Evolutionary conservation across 1,140 invertebrate species (phyloP).

Genomic region (Trachelipus rathkii): DNA sequence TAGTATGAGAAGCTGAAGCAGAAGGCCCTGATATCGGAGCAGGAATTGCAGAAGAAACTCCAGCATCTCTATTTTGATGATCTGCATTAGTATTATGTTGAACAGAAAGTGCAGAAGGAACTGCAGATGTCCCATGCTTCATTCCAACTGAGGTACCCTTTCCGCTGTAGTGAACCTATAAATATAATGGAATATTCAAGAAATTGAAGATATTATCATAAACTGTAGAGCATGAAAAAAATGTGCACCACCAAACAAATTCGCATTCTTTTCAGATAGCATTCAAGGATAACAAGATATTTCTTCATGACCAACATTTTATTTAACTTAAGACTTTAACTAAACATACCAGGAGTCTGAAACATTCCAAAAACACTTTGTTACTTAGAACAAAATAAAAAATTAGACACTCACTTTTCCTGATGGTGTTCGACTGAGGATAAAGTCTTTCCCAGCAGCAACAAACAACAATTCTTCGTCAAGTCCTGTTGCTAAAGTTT

Average conservation of each 20-base stretch:
- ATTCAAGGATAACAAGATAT: no score
- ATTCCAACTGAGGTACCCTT: conserved; percentile 70
- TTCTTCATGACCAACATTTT: no score
- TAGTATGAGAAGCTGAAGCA: conserved; percentile 49
- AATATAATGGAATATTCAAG: neutral
- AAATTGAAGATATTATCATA: no score
- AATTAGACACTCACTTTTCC: conserved; percentile 67
- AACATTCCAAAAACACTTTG: conserved; percentile 21
- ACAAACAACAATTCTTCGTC: conserved; percentile 67
- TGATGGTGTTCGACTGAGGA: conserved; percentile 66
- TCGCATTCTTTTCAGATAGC: no score
- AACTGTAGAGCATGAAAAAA: no score
- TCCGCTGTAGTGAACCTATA: conserved; percentile 68
- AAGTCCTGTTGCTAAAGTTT: conserved; percentile 53
- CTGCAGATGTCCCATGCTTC: conserved; percentile 52
- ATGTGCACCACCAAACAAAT: no score
- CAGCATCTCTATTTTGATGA: no score
- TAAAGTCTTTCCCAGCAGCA: conserved; percentile 77
- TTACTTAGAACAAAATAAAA: no score
- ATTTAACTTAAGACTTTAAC: no score
- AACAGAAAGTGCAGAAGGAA: conserved; percentile 8
- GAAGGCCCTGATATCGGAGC: neutral
- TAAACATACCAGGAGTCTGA: neutral
- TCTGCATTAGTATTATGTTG: neutral
- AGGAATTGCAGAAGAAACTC: conserved; percentile 9